phyloP scores from a whole-genome alignment of 2,888 invertebrate species.

The Pristionchus arcanus region DNA sequence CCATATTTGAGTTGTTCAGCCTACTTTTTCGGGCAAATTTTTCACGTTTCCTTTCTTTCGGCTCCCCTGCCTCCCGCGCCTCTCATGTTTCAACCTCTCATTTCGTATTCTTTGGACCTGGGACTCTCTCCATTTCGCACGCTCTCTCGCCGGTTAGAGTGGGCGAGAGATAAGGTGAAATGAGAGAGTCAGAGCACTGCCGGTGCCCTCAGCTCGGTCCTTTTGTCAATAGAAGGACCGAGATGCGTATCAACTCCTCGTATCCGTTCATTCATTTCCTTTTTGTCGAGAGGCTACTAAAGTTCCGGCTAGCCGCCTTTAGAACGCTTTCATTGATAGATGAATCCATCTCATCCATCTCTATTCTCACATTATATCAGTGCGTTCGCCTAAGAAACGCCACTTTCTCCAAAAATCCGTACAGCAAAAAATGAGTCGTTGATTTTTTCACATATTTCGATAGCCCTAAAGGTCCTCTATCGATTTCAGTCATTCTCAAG shows the following conservation, averaged over 20 bases:
- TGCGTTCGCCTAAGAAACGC: too few relatives aligned
- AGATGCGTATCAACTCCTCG: not conserved
- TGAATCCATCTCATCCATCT: too few relatives aligned
- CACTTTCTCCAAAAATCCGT: too few relatives aligned
- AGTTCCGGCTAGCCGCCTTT: not conserved
- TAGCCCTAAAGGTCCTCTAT: too few relatives aligned
- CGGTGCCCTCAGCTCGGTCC: not conserved
- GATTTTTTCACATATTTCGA: too few relatives aligned
- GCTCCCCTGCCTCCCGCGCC: not conserved
- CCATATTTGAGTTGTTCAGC: not conserved
- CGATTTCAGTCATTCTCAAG: too few relatives aligned
- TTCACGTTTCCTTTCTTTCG: not conserved
- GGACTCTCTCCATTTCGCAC: not conserved
- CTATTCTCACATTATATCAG: too few relatives aligned
- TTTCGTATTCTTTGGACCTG: conserved; percentile 3
- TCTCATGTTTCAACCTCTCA: conserved; percentile 14
- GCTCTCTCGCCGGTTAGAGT: not conserved
- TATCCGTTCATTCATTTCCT: not conserved
- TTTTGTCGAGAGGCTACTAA: not conserved
- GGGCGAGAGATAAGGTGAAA: not conserved
- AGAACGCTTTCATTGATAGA: not conserved
- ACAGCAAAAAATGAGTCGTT: too few relatives aligned
- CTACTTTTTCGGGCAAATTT: not conserved
- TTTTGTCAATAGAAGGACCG: not conserved
- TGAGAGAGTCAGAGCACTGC: too few relatives aligned